phyloP scores from a whole-genome alignment of 2,888 invertebrate species.

The Drosophila villosipedis region DNA sequence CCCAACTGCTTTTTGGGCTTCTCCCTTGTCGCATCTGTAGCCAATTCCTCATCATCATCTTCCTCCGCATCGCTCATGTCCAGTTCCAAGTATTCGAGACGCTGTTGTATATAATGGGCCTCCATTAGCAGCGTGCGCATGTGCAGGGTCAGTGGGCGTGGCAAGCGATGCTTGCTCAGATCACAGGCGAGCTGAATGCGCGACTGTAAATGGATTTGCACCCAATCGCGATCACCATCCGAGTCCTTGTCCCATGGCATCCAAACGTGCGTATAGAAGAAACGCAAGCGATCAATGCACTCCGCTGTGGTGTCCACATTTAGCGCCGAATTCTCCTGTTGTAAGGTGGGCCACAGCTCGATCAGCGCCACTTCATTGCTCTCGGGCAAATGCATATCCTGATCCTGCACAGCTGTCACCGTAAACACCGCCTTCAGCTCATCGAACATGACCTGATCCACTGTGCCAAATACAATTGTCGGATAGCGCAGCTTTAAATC shows the following conservation, averaged over 20 bases:
- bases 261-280: constrained; percentile 87
- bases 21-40: constrained; percentile 44
- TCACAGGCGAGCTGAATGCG: constrained; percentile 87
- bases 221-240: constrained; percentile 87
- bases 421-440: constrained; percentile 86
- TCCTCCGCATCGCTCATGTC: constrained; percentile 83
- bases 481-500: constrained; percentile 87
- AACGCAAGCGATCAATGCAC: constrained; percentile 87
- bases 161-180: constrained; percentile 86
- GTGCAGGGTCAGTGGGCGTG: constrained; percentile 86
- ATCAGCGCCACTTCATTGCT: constrained; percentile 86
- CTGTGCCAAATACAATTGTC: constrained; percentile 87
- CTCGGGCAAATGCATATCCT: constrained; percentile 86
- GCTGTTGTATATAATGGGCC: constrained; percentile 86
- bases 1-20: constrained; percentile 36
- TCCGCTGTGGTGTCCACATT: constrained; percentile 87
- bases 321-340: constrained; percentile 86
- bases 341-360: constrained; percentile 87
- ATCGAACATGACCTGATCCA: constrained; percentile 86
- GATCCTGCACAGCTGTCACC: constrained; percentile 87
- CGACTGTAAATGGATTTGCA: constrained; percentile 86
- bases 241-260: constrained; percentile 89
- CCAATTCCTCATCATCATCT: constrained; percentile 67
- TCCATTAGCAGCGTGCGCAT: constrained; percentile 86
- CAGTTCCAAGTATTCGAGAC: constrained; percentile 85